Conservation (phyloP, 2,797 vertebrate species). For the Sebastes trivittatus region DNA sequence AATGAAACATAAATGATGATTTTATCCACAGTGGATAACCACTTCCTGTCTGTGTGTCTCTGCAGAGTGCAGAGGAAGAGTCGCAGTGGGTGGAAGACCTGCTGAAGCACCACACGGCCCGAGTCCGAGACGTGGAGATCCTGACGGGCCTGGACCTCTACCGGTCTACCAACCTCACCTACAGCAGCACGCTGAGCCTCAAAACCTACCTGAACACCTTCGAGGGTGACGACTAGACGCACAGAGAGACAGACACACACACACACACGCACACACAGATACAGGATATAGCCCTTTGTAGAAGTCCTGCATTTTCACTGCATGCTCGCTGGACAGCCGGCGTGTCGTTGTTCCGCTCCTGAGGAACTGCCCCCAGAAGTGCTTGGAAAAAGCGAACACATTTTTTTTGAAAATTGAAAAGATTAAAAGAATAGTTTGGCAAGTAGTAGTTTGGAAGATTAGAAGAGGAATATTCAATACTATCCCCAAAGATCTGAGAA, state of each 20-base stretch:
- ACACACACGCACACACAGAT: slow-evolving; percentile 5
- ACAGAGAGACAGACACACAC: slow-evolving; percentile 5
- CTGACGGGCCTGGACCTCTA: slow-evolving; percentile 94
- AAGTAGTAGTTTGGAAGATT: slow-evolving; percentile 24
- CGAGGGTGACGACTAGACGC: slow-evolving; percentile 89
- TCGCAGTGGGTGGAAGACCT: slow-evolving; percentile 93
- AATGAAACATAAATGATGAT: neutral
- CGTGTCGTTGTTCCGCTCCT: slow-evolving; percentile 5
- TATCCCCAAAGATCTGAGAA: neutral
- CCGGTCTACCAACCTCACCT: slow-evolving; percentile 87
- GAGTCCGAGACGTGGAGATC: slow-evolving; percentile 92
- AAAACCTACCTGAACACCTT: slow-evolving; percentile 96
- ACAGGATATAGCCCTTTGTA: slow-evolving; percentile 26
- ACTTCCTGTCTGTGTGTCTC: slow-evolving; percentile 8
- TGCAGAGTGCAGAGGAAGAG: slow-evolving; percentile 88
- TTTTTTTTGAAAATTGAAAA: slow-evolving; percentile 23
- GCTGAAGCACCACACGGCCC: slow-evolving; percentile 90
- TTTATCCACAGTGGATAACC: neutral
- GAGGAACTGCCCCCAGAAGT: slow-evolving; percentile 9
- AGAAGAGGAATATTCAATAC: slow-evolving; percentile 12
- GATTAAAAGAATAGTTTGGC: slow-evolving; percentile 6
- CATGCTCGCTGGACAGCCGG: slow-evolving; percentile 31
- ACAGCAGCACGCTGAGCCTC: slow-evolving; percentile 88
- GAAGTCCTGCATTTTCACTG: slow-evolving; percentile 32
- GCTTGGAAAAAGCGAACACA: slow-evolving; percentile 10